phyloP scores from a whole-genome alignment of 2,888 invertebrate species.

The Synergus umbraculus region DNA sequence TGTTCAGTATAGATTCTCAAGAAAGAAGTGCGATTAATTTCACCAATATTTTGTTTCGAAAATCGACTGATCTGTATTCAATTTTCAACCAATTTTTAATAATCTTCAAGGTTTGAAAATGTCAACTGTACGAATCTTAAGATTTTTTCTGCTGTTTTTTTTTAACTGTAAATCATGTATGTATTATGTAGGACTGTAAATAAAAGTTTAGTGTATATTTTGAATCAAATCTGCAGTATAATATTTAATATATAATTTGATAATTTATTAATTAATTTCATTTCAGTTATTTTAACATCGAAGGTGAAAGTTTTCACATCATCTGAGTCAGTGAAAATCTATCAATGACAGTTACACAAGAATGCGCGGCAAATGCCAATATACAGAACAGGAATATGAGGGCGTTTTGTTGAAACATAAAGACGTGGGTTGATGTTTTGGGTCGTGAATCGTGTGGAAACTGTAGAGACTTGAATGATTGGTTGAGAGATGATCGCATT shows the following conservation, averaged over 20 bases:
- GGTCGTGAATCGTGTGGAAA: slow-evolving; percentile 13
- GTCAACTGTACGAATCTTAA: slow-evolving; percentile 1
- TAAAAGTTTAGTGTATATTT: slow-evolving; percentile 34
- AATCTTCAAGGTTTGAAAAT: neutral
- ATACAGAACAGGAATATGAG: slow-evolving; percentile 27
- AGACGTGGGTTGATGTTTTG: slow-evolving; percentile 29
- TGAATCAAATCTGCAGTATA: neutral
- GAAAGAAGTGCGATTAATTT: neutral
- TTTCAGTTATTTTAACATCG: neutral
- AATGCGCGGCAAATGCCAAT: slow-evolving; percentile 14
- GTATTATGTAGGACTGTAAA: slow-evolving; percentile 25
- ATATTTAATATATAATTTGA: neutral
- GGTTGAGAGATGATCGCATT: slow-evolving; percentile 10
- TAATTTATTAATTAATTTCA: neutral
- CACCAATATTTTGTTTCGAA: neutral
- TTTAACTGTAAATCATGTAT: slow-evolving; percentile 13
- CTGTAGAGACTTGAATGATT: slow-evolving; percentile 33
- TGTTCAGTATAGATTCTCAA: neutral
- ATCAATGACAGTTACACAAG: slow-evolving; percentile 13
- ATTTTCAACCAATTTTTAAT: neutral
- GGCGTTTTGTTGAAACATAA: slow-evolving; percentile 26
- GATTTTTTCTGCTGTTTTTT: neutral
- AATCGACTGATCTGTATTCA: neutral
- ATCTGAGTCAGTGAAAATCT: neutral
- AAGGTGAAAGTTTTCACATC: neutral